Evolutionary conservation across 2,888 invertebrate genomes (phyloP).

Genomic region (Brenthis ino): DNA sequence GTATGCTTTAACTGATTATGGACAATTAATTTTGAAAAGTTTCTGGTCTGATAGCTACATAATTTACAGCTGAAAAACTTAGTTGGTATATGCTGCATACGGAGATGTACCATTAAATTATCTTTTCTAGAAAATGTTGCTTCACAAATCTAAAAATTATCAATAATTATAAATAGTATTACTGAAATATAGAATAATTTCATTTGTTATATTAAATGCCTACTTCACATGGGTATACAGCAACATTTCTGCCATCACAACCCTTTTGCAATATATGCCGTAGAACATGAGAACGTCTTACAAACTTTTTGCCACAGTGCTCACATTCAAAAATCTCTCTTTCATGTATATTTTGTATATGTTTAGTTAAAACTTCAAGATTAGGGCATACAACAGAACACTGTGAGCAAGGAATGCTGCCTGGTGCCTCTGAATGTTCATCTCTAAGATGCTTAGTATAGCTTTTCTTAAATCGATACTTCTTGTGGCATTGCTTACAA

Average conservation of each 20-base stretch:
- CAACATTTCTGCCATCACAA: conserved; percentile 81
- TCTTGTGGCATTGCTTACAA: conserved; percentile 86
- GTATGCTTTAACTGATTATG: conserved; percentile 62
- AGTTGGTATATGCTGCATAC: conserved; percentile 77
- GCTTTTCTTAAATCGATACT: conserved; percentile 86
- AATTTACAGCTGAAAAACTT: conserved; percentile 59
- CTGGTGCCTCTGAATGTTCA: conserved; percentile 85
- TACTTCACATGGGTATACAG: conserved; percentile 64
- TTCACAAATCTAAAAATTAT: conserved; percentile 81
- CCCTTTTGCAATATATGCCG: conserved; percentile 86
- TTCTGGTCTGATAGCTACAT: conserved; percentile 59
- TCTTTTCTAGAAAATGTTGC: conserved; percentile 87
- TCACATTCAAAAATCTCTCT: conserved; percentile 82
- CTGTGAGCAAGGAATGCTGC: conserved; percentile 84
- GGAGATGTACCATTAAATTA: conserved; percentile 87
- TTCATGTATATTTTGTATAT: conserved; percentile 85
- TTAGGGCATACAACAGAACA: conserved; percentile 86
- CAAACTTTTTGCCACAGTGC: conserved; percentile 87
- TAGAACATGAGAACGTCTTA: conserved; percentile 88
- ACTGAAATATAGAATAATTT: not conserved
- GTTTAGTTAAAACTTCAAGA: conserved; percentile 83
- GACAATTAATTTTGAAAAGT: conserved; percentile 64
- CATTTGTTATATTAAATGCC: conserved; percentile 39
- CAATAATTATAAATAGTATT: not conserved
- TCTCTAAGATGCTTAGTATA: conserved; percentile 85